These are phyloP conservation scores for Crypturellus undulatus DNA, from an alignment of 2,113 vertebrate species.

Conservation along the genomic window DNA sequence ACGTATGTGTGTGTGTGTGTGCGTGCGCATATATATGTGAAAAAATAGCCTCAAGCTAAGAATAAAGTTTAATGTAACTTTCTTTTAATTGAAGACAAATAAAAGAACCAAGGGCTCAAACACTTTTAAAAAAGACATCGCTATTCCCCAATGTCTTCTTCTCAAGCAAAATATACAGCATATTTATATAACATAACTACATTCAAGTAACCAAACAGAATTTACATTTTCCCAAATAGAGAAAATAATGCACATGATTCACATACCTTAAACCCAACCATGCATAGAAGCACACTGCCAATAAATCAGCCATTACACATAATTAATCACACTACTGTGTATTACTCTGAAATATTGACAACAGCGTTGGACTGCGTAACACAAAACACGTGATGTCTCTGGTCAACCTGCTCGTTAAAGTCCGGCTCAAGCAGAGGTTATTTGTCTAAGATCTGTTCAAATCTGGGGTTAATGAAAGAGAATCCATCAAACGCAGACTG, in stretches of 20 bases:
- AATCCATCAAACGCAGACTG: conserved; percentile 92
- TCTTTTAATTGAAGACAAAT: conserved; percentile 76
- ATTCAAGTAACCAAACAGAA: conserved; percentile 87
- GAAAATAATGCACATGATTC: conserved; percentile 76
- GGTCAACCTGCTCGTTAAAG: neutral
- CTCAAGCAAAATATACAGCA: conserved; percentile 88
- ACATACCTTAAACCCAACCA: conserved; percentile 67
- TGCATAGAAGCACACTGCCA: conserved; percentile 43
- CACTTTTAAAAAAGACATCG: conserved; percentile 51
- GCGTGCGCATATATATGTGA: too few species aligned
- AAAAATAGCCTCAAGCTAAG: neutral
- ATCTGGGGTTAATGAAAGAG: conserved; percentile 93
- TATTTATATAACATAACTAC: conserved; percentile 75
- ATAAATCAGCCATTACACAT: conserved; percentile 23
- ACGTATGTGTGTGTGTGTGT: too few species aligned
- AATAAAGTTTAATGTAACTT: conserved; percentile 40
- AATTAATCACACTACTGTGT: neutral
- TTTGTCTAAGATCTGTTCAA: conserved; percentile 88
- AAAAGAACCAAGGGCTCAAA: conserved; percentile 68
- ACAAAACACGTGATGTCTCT: neutral
- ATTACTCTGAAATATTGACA: neutral
- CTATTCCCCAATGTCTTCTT: conserved; percentile 52
- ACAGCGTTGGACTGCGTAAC: neutral
- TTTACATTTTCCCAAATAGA: conserved; percentile 76
- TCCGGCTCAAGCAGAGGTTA: neutral